Evolutionary conservation across 2,888 invertebrate species (phyloP).

Genomic region (Orthosia gothica): DNA sequence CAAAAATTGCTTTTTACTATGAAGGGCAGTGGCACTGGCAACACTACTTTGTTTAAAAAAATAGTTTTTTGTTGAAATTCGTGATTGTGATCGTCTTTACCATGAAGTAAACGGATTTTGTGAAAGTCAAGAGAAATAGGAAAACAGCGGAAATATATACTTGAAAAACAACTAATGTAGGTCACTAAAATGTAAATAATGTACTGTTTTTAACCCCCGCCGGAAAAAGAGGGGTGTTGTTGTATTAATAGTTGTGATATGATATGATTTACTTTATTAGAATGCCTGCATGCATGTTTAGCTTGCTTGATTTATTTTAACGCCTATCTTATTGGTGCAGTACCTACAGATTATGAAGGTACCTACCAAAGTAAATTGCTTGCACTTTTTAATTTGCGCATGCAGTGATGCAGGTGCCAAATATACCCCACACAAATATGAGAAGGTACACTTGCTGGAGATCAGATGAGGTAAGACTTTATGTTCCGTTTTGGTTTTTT

Average conservation of each 20-base stretch:
- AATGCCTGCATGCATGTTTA: neutral
- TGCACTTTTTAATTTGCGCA: neutral
- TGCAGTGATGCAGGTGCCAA: neutral
- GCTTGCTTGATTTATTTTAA: neutral
- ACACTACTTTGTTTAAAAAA: neutral
- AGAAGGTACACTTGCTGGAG: neutral
- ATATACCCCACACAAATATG: neutral
- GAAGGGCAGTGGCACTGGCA: neutral
- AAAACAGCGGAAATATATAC: neutral
- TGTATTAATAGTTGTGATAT: neutral
- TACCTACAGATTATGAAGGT: neutral
- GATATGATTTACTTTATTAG: neutral
- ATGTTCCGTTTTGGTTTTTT: neutral
- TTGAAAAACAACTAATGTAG: neutral
- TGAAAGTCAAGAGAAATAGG: neutral
- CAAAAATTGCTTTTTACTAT: neutral
- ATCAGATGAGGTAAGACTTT: neutral
- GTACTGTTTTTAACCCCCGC: too few relatives aligned
- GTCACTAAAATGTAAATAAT: too few relatives aligned
- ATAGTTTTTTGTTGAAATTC: too few relatives aligned
- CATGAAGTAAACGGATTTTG: neutral
- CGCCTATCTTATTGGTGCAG: neutral
- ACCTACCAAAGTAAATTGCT: neutral
- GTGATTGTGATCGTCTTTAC: neutral
- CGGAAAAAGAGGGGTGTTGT: too few relatives aligned